Conservation (phyloP, 2,797 vertebrate genomes). For the Parambassis ranga region DNA sequence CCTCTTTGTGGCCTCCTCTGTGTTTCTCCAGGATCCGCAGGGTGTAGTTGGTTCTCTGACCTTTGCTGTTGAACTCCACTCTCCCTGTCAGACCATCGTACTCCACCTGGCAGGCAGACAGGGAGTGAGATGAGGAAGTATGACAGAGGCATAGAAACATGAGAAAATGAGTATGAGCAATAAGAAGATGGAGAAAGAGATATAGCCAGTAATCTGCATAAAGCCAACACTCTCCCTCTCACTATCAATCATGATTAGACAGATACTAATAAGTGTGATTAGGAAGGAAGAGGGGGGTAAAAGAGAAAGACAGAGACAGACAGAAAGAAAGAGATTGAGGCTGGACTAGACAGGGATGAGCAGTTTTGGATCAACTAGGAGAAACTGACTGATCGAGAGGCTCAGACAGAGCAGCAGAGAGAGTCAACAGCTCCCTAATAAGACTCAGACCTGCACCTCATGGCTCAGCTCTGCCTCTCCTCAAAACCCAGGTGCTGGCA, state of each 20-base stretch:
- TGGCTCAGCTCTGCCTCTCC: conserved; percentile 48
- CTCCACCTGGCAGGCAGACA: conserved; percentile 83
- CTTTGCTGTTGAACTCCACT: conserved; percentile 96
- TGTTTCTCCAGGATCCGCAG: conserved; percentile 91
- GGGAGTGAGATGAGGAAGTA: conserved; percentile 13
- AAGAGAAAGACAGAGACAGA: conserved; percentile 14
- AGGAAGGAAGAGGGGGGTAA: conserved; percentile 17
- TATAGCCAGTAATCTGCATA: background rate
- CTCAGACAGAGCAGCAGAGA: conserved; percentile 48
- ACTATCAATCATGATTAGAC: conserved; percentile 17
- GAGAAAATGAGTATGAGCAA: conserved; percentile 6
- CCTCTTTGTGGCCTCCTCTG: conserved; percentile 89
- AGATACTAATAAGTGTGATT: conserved; percentile 17
- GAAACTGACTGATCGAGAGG: conserved; percentile 41
- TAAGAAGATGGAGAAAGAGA: conserved; percentile 5
- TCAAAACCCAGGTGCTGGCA: conserved; percentile 60
- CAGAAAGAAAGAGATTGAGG: conserved; percentile 24
- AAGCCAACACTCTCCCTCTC: conserved; percentile 8
- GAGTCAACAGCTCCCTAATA: conserved; percentile 57
- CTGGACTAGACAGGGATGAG: conserved; percentile 39
- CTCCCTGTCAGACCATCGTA: conserved; percentile 90
- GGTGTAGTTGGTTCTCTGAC: conserved; percentile 94
- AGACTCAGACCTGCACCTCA: conserved; percentile 62
- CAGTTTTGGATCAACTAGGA: conserved; percentile 46
- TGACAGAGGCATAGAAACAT: background rate